A percentile compares a stretch with the other conserved stretches of the same genome.
phyloP scores from a whole-genome alignment of 2,797 vertebrate genomes.

The Sylvilagus floridanus region DNA sequence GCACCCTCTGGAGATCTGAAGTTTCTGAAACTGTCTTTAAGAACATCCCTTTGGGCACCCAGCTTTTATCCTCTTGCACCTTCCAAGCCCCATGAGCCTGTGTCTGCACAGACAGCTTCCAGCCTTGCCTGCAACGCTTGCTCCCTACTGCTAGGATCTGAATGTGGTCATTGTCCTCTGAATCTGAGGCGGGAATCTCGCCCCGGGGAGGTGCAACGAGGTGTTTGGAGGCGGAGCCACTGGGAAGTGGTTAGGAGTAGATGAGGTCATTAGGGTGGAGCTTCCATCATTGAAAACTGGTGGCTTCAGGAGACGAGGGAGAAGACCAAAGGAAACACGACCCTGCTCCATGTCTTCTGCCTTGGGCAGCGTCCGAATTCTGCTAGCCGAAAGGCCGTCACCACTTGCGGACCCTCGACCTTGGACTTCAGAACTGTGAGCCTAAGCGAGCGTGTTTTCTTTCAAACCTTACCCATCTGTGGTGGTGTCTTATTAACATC shows the following conservation, averaged over 20 bases:
- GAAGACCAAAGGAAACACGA: not conserved
- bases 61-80: not conserved
- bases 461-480: not conserved
- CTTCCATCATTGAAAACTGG: not conserved
- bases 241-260: not conserved
- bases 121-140: rapidly evolving
- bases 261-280: not conserved
- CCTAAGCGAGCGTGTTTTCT: not conserved
- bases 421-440: not conserved
- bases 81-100: rapidly evolving
- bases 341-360: too few species aligned
- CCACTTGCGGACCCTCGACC: not conserved
- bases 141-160: not conserved
- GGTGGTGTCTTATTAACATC: not conserved
- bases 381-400: not conserved
- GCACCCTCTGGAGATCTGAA: not conserved
- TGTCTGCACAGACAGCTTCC: rapidly evolving
- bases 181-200: too few species aligned
- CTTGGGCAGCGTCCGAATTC: not conserved
- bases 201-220: too few species aligned
- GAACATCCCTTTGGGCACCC: not conserved
- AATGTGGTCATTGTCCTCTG: not conserved
- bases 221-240: not conserved
- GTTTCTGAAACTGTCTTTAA: not conserved
- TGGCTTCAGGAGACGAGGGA: not conserved